Evolutionary conservation across 2,113 vertebrate genomes (phyloP).

Genomic region (Notarius quadriscutis): DNA sequence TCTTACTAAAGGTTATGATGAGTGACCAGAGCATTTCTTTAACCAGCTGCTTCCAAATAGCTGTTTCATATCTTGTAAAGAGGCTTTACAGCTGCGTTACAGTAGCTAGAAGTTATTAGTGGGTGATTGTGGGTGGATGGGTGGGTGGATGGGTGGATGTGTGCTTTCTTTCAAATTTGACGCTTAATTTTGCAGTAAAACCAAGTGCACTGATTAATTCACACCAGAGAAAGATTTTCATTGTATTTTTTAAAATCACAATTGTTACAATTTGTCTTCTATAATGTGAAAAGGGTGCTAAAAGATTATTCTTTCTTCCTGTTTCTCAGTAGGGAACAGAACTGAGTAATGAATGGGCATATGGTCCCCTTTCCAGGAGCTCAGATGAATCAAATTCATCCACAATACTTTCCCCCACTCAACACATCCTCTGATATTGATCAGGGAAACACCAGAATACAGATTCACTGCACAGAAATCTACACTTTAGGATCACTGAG

Average conservation of each 20-base stretch:
- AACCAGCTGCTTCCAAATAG: not conserved
- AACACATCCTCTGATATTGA: not conserved
- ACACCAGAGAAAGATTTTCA: not conserved
- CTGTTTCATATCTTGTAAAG: slow-evolving; percentile 4
- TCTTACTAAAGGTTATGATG: not conserved
- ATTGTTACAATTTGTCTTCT: not conserved
- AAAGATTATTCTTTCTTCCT: slow-evolving; percentile 29
- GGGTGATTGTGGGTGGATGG: not conserved
- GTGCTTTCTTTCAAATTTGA: not conserved
- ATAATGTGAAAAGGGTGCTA: no score
- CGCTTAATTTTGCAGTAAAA: not conserved
- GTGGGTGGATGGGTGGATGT: slow-evolving; percentile 4
- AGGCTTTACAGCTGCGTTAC: not conserved
- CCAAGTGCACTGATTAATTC: not conserved
- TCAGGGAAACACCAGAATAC: not conserved
- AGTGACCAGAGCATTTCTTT: not conserved
- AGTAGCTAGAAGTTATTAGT: not conserved
- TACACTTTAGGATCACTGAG: not conserved
- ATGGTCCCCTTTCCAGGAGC: slow-evolving; percentile 42
- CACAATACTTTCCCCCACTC: not conserved
- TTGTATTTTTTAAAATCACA: not conserved
- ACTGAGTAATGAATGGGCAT: slow-evolving; percentile 40
- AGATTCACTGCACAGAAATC: slow-evolving; percentile 11
- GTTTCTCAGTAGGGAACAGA: slow-evolving; percentile 8
- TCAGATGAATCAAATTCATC: slow-evolving; percentile 32